Evolutionary conservation across 2,113 vertebrate species (phyloP).

Genomic region (Ptilorrhoa leucosticta): DNA sequence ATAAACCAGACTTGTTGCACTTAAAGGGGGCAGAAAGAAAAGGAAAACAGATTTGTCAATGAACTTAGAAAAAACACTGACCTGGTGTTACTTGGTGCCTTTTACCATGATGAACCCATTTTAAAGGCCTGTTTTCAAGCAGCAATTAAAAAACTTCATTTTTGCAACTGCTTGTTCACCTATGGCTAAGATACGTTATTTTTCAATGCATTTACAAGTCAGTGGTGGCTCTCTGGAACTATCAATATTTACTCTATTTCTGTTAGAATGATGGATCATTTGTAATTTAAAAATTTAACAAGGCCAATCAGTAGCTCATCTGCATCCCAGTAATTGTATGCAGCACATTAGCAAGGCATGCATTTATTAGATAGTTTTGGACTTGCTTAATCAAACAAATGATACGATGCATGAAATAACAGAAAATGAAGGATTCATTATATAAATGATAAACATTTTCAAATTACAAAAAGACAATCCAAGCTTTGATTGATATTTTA

Average conservation of each 20-base stretch:
- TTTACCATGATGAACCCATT: neutral
- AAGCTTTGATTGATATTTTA: neutral
- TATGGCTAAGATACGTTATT: neutral
- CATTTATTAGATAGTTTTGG: neutral
- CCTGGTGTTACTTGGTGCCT: neutral
- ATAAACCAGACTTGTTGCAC: neutral
- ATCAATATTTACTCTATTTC: constrained; percentile 41
- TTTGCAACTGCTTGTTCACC: neutral
- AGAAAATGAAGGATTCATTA: neutral
- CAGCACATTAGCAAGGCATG: neutral
- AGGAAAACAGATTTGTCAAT: neutral
- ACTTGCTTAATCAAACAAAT: constrained; percentile 8
- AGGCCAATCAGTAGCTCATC: constrained; percentile 31
- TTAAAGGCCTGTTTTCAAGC: neutral
- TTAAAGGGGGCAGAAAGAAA: neutral
- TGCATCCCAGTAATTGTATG: neutral
- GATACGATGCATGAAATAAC: neutral
- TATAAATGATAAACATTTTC: neutral
- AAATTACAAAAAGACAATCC: neutral
- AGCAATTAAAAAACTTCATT: neutral
- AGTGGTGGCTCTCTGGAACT: neutral
- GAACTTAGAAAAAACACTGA: neutral
- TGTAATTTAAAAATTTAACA: constrained; percentile 2
- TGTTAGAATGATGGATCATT: constrained; percentile 1
- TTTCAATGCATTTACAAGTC: neutral